A percentile compares a stretch with the other conserved stretches of the same genome.
phyloP scores from a whole-genome alignment of 37 sponge, comb jelly and placozoan species.

The Cladorhizidae sp. region DNA sequence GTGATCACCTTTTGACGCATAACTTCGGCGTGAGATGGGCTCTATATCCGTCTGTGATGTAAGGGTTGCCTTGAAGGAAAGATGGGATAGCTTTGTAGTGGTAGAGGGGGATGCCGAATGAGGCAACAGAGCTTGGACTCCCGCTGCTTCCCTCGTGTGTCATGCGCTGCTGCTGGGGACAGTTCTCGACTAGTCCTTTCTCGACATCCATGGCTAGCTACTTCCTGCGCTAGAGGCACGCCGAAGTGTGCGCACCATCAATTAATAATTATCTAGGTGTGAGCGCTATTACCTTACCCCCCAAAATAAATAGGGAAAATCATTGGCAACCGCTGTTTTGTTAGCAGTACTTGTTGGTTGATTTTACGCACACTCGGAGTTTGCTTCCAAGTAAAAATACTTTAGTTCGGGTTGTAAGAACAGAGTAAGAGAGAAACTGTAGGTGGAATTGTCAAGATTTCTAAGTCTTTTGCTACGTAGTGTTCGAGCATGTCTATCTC shows the following conservation, averaged over 20 bases:
- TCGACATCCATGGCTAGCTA: background rate
- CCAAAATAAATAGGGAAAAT: too few species aligned
- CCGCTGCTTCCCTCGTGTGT: background rate
- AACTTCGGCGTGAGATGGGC: slow-evolving; percentile 55
- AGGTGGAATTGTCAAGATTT: too few species aligned
- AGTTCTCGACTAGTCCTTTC: background rate
- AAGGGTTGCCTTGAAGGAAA: slow-evolving; percentile 79
- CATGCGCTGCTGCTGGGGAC: slow-evolving; percentile 3
- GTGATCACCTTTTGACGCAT: slow-evolving; percentile 75
- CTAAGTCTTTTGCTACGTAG: too few species aligned
- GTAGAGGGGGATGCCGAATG: slow-evolving; percentile 71
- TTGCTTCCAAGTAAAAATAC: too few species aligned
- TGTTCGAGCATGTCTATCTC: background rate
- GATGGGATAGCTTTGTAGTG: slow-evolving; percentile 65
- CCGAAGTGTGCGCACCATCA: too few species aligned
- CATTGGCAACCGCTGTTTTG: too few species aligned
- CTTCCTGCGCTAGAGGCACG: background rate
- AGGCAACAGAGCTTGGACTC: background rate
- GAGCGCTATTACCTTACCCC: too few species aligned
- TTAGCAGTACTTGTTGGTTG: too few species aligned
- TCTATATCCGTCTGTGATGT: slow-evolving; percentile 87
- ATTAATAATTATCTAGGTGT: too few species aligned
- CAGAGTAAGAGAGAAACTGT: too few species aligned
- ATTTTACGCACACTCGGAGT: too few species aligned
- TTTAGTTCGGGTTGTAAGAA: too few species aligned